Percentiles rank a stretch among this genome's conserved stretches.
phyloP scores from a whole-genome alignment of 2,888 invertebrate species.

The Venusia cambrica region DNA sequence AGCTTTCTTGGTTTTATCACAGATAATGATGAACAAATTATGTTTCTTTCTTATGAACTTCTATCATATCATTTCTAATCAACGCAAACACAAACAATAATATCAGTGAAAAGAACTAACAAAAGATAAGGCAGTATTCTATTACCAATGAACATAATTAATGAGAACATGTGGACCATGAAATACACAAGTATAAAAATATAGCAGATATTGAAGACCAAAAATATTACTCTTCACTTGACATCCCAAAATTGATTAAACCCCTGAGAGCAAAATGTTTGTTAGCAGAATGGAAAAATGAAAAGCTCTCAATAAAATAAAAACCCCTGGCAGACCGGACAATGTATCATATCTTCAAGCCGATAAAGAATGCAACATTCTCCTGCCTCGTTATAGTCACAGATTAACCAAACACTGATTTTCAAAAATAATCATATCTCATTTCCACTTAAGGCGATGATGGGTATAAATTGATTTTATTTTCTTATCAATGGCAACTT shows the following conservation, averaged over 20 bases:
- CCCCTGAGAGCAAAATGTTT: conserved; percentile 63
- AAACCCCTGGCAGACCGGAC: conserved; percentile 52
- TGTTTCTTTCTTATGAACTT: conserved; percentile 25
- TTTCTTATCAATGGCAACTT: conserved; percentile 18
- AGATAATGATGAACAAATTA: conserved; percentile 42
- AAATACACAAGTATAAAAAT: neutral
- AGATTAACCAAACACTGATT: conserved; percentile 35
- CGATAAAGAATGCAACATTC: conserved; percentile 59
- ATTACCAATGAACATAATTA: conserved; percentile 10
- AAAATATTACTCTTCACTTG: conserved; percentile 72
- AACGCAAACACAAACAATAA: conserved; percentile 14
- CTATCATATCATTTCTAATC: conserved; percentile 11
- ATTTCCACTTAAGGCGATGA: conserved; percentile 33
- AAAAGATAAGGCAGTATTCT: conserved; percentile 26
- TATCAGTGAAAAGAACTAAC: conserved; percentile 17
- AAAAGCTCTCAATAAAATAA: conserved; percentile 52
- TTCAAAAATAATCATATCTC: conserved; percentile 26
- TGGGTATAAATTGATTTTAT: conserved; percentile 29
- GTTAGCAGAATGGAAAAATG: conserved; percentile 41
- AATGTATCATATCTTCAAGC: conserved; percentile 65
- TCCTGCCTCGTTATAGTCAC: conserved; percentile 63
- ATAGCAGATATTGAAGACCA: conserved; percentile 44
- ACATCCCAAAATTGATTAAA: conserved; percentile 57
- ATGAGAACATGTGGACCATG: conserved; percentile 6
- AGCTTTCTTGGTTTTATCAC: conserved; percentile 51